Evolutionary conservation across 2,797 vertebrate genomes (phyloP).

Genomic region (Eulemur coronatus): DNA sequence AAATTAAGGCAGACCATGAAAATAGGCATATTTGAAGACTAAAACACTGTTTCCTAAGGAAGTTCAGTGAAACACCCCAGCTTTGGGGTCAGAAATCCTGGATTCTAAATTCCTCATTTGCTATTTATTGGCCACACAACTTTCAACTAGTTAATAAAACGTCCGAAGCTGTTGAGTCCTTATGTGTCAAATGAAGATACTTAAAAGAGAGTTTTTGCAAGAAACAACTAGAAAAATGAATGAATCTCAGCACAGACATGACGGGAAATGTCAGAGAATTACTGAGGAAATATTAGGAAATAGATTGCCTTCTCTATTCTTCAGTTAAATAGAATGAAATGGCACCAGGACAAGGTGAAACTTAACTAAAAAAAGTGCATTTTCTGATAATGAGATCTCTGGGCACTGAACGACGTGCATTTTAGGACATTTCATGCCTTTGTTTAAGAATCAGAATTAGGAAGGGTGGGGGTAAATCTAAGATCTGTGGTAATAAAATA

Average conservation of each 20-base stretch:
- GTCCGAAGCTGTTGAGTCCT: not conserved
- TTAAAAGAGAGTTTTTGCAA: not conserved
- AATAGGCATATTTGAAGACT: not conserved
- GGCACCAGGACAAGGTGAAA: not conserved
- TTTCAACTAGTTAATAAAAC: not conserved
- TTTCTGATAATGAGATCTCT: not conserved
- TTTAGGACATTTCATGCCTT: not conserved
- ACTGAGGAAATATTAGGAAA: not conserved
- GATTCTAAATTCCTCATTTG: not conserved
- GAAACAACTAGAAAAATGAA: not conserved
- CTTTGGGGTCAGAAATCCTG: not conserved
- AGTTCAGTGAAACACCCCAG: not conserved
- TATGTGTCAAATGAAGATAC: slow-evolving; percentile 22
- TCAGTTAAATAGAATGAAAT: slow-evolving; percentile 10
- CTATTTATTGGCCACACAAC: not conserved
- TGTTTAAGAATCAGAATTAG: not conserved
- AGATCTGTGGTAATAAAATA: not conserved
- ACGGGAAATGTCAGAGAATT: not conserved
- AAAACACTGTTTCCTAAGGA: not conserved
- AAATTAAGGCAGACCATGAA: not conserved
- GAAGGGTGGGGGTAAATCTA: not conserved
- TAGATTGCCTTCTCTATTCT: not conserved
- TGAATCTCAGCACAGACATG: not conserved
- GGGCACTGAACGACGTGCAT: not conserved
- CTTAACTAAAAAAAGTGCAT: not conserved